Conservation (phyloP, 2,113 vertebrate species). For the Haemorhous mexicanus region DNA sequence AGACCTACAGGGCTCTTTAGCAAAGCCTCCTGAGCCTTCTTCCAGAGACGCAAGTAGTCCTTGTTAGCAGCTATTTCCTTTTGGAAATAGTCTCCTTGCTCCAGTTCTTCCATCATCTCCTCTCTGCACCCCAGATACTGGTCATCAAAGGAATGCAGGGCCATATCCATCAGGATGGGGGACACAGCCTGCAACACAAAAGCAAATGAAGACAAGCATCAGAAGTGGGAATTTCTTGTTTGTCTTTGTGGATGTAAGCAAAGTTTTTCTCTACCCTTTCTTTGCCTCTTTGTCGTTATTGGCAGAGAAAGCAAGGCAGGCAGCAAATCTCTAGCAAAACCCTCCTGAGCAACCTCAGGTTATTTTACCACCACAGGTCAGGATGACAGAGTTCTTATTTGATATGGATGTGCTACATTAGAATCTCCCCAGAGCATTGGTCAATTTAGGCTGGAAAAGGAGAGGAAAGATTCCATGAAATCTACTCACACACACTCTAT, state of each 20-base stretch:
- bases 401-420: not conserved
- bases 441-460: not conserved
- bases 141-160: slow-evolving; percentile 68
- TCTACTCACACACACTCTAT: not conserved
- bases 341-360: not conserved
- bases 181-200: slow-evolving; percentile 22
- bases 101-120: slow-evolving; percentile 46
- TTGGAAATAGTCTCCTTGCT: slow-evolving; percentile 47
- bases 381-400: not conserved
- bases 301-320: not conserved
- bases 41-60: slow-evolving; percentile 21
- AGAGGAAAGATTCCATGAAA: not conserved
- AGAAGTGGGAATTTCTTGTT: not conserved
- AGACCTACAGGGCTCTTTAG: slow-evolving; percentile 11
- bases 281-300: not conserved
- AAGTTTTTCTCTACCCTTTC: not conserved
- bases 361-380: not conserved
- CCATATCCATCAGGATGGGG: slow-evolving; percentile 36
- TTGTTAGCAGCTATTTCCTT: slow-evolving; percentile 40
- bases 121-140: slow-evolving; percentile 67
- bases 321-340: not conserved
- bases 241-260: not conserved
- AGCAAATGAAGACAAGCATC: not conserved
- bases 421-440: not conserved
- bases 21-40: slow-evolving; percentile 7